Conservation (phyloP, 2,888 invertebrate species). For the Biston stratarius region DNA sequence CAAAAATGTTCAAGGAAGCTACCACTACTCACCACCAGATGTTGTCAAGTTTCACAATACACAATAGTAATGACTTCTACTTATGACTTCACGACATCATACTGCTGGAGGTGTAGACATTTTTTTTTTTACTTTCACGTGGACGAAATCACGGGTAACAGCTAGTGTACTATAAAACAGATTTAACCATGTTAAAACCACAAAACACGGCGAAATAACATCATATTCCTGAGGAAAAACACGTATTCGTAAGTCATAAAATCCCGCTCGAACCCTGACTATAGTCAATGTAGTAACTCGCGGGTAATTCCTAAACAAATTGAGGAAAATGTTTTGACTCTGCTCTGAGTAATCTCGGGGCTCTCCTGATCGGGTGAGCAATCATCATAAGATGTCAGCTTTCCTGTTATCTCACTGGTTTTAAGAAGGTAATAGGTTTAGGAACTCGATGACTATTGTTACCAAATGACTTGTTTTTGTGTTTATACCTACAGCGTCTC, state of each 20-base stretch:
- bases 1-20: too few species aligned
- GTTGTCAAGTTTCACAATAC: too few species aligned
- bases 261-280: not conserved
- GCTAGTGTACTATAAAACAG: too few species aligned
- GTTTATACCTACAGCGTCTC: not conserved
- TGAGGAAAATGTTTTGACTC: slow-evolving; percentile 30
- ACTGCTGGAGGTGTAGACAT: too few species aligned
- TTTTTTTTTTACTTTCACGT: too few species aligned
- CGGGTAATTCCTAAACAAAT: slow-evolving; percentile 36
- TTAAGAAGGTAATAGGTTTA: not conserved
- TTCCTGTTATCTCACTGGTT: not conserved
- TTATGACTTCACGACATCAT: too few species aligned
- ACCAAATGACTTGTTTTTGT: not conserved
- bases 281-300: not conserved
- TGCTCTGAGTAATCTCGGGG: slow-evolving; percentile 2
- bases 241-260: not conserved
- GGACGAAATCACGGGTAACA: too few species aligned
- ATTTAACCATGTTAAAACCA: too few species aligned
- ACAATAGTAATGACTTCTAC: too few species aligned
- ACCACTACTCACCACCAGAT: too few species aligned
- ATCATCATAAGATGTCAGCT: not conserved
- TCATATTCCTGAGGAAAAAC: too few species aligned
- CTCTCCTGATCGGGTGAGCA: not conserved
- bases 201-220: too few species aligned
- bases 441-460: not conserved